Evolutionary conservation across 2,888 invertebrate genomes (phyloP).

Genomic region (Zootermopsis nevadensis): DNA sequence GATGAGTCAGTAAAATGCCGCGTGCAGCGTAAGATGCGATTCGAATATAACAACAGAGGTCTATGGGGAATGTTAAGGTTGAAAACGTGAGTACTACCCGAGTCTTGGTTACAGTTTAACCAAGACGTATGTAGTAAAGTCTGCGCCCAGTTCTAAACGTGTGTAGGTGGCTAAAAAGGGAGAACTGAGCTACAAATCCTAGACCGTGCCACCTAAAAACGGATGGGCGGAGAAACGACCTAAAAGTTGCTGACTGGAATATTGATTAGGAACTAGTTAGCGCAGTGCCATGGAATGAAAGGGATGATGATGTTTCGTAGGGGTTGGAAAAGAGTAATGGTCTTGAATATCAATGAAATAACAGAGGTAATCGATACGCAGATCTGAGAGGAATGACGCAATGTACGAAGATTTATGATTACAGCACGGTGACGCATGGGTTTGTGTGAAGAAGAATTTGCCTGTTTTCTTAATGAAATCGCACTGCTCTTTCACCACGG

Average conservation of each 20-base stretch:
- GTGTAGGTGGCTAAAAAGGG: conserved; percentile 31
- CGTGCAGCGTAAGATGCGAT: no score
- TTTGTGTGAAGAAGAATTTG: background rate
- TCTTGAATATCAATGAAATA: conserved; percentile 10
- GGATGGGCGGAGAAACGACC: background rate
- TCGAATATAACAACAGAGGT: background rate
- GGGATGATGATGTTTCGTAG: conserved; percentile 23
- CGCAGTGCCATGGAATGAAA: background rate
- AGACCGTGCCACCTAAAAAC: background rate
- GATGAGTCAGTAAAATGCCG: no score
- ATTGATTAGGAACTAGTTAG: conserved; percentile 46
- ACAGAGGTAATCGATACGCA: conserved; percentile 11
- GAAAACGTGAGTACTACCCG: conserved; percentile 1
- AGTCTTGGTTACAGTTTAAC: conserved; percentile 3
- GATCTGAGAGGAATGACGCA: background rate
- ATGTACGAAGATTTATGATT: conserved; percentile 1
- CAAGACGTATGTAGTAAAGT: background rate
- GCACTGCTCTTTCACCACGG: background rate
- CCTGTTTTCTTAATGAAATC: background rate
- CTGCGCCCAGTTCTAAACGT: conserved; percentile 8
- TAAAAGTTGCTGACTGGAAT: conserved; percentile 44
- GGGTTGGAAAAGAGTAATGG: conserved; percentile 15
- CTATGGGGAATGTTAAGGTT: background rate
- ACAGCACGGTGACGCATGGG: background rate
- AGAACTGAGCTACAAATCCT: background rate